Base-by-base conservation (phyloP, 2,797 vertebrate genomes). In the Characodon lateralis region DNA sequence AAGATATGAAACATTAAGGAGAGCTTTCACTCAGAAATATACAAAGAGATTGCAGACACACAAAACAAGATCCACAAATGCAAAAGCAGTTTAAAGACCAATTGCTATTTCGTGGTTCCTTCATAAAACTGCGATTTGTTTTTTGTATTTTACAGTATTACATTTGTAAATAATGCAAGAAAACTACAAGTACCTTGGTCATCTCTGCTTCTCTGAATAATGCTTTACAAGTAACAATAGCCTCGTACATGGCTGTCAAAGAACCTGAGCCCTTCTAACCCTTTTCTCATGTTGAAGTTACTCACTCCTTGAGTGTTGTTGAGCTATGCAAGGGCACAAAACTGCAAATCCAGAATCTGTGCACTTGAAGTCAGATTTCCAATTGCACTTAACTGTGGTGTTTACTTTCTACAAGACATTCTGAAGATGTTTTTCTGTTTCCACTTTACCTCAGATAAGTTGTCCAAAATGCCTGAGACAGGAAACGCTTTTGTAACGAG, bases 401-500 rank as follows among this genome's bases (percentile, higher is more conserved):
- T 39, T 73, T 58, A 73, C 24, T 10, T 26, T 73, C 13, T 43
- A 58, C 55, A 16, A 14, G 14, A 46, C 46, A 65, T 18, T 12
- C 14, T 61, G 55, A 74, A 74, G 28, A 35, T 35, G 10, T 24
- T 50, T 48, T n/a, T 46, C 39, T 18, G 39, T 31, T n/a, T 48
- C 39, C 41, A n/a, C 76, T 59, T 89, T 95, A 98, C 98, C 96
- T 99, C 97, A 1, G 96, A 97, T 85, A 99, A 92, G 85, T 96
- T 96, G 68, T 99, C 98, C 85, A 98, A 92, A 66, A 95, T 95
- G 77, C 98, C 98, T 70, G 98, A 99, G 16, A 99, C 97, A 0
- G 97, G 97, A 56, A 98, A 99, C 71, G 96, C 97, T 94, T 97
- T 99, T 53, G 97, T 99, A 76, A 98, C 95, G 84, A 99, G 96